A percentile compares a stretch with the other conserved stretches of the same genome.
These are phyloP conservation scores for Sphaerodactylus townsendi DNA, from an alignment of 2,113 vertebrate genomes.

Conservation along the genomic window DNA sequence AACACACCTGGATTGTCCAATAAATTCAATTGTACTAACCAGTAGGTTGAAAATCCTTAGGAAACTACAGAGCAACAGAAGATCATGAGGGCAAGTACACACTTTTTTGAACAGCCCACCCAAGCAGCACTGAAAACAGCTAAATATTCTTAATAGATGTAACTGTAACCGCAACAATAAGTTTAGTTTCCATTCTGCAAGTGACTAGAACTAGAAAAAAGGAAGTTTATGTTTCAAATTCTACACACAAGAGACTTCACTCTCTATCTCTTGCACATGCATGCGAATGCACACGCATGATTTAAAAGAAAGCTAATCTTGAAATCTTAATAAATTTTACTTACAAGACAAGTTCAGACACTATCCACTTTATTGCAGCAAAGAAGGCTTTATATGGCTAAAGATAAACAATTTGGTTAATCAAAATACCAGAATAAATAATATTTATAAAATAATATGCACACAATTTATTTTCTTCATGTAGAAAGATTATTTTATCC, in stretches of 20 bases:
- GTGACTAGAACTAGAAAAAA: conserved; percentile 48
- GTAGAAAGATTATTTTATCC: conserved; percentile 58
- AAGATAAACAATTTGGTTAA: conserved; percentile 71
- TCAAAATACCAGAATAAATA: conserved; percentile 53
- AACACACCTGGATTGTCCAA: conserved; percentile 5
- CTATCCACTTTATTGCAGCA: conserved; percentile 91
- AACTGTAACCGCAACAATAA: conserved; percentile 69
- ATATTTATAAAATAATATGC: conserved; percentile 46
- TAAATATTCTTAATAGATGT: conserved; percentile 61
- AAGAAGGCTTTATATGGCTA: conserved; percentile 95
- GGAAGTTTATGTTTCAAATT: conserved; percentile 35
- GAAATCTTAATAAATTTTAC: conserved; percentile 67
- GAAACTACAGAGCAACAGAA: conserved; percentile 34
- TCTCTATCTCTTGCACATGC: too few relatives aligned
- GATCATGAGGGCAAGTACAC: conserved; percentile 37
- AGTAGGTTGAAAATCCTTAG: conserved; percentile 11
- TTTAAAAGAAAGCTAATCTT: not conserved
- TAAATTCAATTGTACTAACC: not conserved
- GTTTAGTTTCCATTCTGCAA: conserved; percentile 49
- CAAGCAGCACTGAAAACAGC: conserved; percentile 64
- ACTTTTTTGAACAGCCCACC: conserved; percentile 68
- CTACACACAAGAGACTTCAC: not conserved
- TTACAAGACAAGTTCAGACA: conserved; percentile 97
- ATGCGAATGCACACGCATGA: not conserved
- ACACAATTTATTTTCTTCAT: conserved; percentile 17